Evolutionary conservation across 2,888 invertebrate genomes (phyloP), one percentile per base, ranked within the genome.

Genomic region (Adelphocoris suturalis): DNA sequence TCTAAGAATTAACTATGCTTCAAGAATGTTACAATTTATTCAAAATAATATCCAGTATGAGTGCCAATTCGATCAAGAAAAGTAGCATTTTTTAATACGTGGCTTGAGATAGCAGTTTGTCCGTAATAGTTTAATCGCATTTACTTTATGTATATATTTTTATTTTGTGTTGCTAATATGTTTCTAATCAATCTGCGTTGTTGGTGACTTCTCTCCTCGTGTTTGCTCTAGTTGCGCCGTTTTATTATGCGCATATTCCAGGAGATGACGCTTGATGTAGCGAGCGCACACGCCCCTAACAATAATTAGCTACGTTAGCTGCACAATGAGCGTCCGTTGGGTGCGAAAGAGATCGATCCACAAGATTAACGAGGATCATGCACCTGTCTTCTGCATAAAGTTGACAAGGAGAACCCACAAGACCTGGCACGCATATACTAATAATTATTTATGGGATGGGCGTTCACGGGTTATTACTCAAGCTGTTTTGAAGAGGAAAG

Each of bases 331-430:
- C 68, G 68, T 68, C 23, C 23, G 68, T 23, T 68, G 68, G 68
- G 68, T 27, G 68, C 68, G 61, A 68, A 68, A 19, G 68, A 68
- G 68, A 68, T 68, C 68, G 23, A 68, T 68, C 23, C 68, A 23
- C 68, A 11, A 68, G 68, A 68, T 68, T 68, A 68, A 68, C 68
- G 23, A 68, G 23, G 68, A 68, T 68, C 68, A 68, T 68, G 68
- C 68, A 68, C 27, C 68, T 68, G 68, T 68, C 68, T 68, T 61
- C 52, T 61, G 61, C 61, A 61, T 61, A 61, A 61, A 61, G n/a
- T 61, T 19, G 61, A 61, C 61, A 19, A 16, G 61, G 19, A 19
- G 61, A 61, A 61, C 52, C 52, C 52, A 61, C 61, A 9, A 19
- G 61, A 14, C 19, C 19, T 61, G 61, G 61, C 61, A 61, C 16